Evolutionary conservation across 2,888 invertebrate species (phyloP).

Genomic region (Volucella inflata): DNA sequence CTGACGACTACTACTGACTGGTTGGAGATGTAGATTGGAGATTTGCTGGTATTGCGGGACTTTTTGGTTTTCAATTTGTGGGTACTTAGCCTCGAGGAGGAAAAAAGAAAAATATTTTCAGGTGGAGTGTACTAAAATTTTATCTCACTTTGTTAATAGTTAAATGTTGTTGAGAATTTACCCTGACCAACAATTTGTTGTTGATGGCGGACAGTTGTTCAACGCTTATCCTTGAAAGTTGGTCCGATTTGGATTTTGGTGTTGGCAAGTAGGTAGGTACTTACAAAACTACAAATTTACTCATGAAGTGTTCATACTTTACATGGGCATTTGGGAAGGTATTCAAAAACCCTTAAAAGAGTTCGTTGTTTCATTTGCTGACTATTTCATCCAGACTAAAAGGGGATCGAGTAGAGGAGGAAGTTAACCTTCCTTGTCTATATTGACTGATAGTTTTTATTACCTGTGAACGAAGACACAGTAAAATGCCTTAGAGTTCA

Average conservation of each 20-base stretch:
- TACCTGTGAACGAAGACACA: too few species aligned
- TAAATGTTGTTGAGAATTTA: constrained; percentile 57
- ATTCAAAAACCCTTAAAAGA: not conserved
- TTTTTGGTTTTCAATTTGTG: constrained; percentile 67
- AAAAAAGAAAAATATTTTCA: constrained; percentile 25
- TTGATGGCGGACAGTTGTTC: constrained; percentile 27
- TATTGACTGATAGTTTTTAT: too few species aligned
- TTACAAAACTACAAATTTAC: not conserved
- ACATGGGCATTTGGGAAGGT: not conserved
- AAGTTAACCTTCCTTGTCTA: too few species aligned
- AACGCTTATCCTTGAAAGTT: constrained; percentile 27
- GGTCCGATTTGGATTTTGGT: constrained; percentile 2
- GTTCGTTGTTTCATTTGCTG: too few species aligned
- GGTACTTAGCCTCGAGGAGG: constrained; percentile 42
- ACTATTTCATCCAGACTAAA: too few species aligned
- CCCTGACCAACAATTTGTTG: constrained; percentile 44
- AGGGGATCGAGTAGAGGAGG: too few species aligned
- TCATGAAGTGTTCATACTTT: not conserved
- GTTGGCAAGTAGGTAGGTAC: not conserved
- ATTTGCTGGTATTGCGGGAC: constrained; percentile 20
- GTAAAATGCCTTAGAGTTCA: too few species aligned
- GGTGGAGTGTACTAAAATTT: constrained; percentile 48
- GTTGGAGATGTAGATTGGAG: constrained; percentile 10
- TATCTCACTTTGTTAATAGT: constrained; percentile 47
- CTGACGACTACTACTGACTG: constrained; percentile 13